Evolutionary conservation across 2,888 invertebrate species (phyloP).

Genomic region (Melinaea menophilus): DNA sequence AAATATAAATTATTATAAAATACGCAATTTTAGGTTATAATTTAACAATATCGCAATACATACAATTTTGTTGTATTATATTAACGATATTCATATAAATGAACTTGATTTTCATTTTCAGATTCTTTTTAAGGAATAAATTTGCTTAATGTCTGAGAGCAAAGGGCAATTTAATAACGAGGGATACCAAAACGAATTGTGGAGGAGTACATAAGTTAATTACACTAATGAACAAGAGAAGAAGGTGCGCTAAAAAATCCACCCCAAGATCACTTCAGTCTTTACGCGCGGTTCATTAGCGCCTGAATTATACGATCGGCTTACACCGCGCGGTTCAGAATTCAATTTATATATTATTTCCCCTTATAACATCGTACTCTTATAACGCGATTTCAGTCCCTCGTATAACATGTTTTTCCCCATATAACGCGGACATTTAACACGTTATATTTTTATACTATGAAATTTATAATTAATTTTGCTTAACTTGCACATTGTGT

Average conservation of each 20-base stretch:
- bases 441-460: too few relatives aligned
- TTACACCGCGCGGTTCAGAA: conserved; percentile 42
- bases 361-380: background rate
- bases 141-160: conserved; percentile 30
- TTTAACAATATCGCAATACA: background rate
- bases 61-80: background rate
- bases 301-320: conserved; percentile 48
- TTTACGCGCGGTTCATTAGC: conserved; percentile 75
- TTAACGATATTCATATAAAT: background rate
- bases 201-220: conserved; percentile 72
- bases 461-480: too few relatives aligned
- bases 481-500: too few relatives aligned
- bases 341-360: background rate
- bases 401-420: too few relatives aligned
- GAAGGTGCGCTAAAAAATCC: conserved; percentile 73
- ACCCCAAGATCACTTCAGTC: conserved; percentile 74
- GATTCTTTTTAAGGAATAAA: conserved; percentile 18
- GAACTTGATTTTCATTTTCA: background rate
- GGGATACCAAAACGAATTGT: conserved; percentile 58
- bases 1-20: too few relatives aligned
- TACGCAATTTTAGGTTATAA: background rate
- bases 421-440: too few relatives aligned
- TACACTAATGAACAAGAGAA: conserved; percentile 76
- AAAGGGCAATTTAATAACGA: conserved; percentile 58
- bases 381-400: too few relatives aligned